phyloP scores from a whole-genome alignment of 2,113 vertebrate species.

The Forbesichthys papilliferus region DNA sequence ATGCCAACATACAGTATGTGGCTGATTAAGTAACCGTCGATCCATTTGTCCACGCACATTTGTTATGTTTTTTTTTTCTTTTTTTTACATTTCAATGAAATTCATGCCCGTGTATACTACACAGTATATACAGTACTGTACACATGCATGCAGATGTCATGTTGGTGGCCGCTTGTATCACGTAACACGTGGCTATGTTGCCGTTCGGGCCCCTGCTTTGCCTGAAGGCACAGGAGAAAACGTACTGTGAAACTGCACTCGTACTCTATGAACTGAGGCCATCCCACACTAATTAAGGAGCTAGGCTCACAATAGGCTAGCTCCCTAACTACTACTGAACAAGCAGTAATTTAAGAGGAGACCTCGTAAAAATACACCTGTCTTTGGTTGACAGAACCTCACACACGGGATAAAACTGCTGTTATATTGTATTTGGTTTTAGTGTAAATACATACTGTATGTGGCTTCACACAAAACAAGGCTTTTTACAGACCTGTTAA shows the following conservation, averaged over 20 bases:
- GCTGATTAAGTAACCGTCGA: background rate
- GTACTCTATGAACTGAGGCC: constrained; percentile 64
- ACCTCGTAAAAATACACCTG: constrained; percentile 91
- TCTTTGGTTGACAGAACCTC: constrained; percentile 75
- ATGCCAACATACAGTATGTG: background rate
- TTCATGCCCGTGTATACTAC: background rate
- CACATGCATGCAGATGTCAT: constrained; percentile 66
- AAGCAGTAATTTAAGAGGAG: constrained; percentile 82
- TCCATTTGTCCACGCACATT: background rate
- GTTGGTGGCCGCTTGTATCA: constrained; percentile 70
- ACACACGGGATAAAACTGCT: constrained; percentile 22
- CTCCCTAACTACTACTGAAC: constrained; percentile 72
- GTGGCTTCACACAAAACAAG: background rate
- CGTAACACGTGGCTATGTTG: constrained; percentile 79
- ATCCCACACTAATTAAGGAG: constrained; percentile 80
- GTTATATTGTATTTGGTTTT: constrained; percentile 12
- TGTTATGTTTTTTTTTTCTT: no score
- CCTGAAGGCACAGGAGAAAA: constrained; percentile 73
- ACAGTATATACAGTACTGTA: background rate
- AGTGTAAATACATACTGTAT: background rate
- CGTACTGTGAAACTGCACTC: constrained; percentile 64
- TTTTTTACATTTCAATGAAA: background rate
- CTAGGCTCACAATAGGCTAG: constrained; percentile 78
- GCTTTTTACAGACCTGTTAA: constrained; percentile 17
- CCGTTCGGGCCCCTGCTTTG: constrained; percentile 63